phyloP scores from a whole-genome alignment of 2,797 vertebrate genomes.

The Eleutherodactylus coqui region DNA sequence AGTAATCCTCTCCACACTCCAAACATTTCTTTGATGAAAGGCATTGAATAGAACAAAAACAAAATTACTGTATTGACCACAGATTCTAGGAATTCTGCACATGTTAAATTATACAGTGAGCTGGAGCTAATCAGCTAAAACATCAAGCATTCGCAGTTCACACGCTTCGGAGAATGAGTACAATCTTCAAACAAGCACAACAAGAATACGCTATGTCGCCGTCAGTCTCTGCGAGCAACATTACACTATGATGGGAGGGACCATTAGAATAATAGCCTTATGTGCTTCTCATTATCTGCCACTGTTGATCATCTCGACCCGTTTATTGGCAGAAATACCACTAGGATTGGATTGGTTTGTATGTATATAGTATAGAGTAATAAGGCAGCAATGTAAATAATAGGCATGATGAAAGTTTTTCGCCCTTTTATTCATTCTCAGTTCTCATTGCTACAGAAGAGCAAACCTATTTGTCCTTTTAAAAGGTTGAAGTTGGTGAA shows the following conservation, averaged over 20 bases:
- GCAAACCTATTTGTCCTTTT: not conserved
- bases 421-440: not conserved
- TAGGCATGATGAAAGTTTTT: not conserved
- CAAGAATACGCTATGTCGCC: not conserved
- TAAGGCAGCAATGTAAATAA: not conserved
- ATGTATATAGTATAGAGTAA: not conserved
- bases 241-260: not conserved
- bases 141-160: constrained; percentile 8
- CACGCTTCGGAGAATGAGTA: not conserved
- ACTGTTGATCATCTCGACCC: no score
- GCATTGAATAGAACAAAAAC: constrained; percentile 54
- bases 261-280: not conserved
- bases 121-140: constrained; percentile 3
- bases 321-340: not conserved
- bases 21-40: constrained; percentile 75
- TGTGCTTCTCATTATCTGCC: not conserved
- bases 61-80: constrained; percentile 53
- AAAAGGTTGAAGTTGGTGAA: not conserved
- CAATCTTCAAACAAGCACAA: not conserved
- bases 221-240: not conserved
- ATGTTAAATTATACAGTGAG: constrained; percentile 40
- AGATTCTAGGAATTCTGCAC: constrained; percentile 42
- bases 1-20: constrained; percentile 85
- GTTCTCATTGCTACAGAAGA: not conserved
- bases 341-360: not conserved